These are phyloP conservation scores for Coreoperca whiteheadi DNA, from an alignment of 2,113 vertebrate species.

Conservation along the genomic window DNA sequence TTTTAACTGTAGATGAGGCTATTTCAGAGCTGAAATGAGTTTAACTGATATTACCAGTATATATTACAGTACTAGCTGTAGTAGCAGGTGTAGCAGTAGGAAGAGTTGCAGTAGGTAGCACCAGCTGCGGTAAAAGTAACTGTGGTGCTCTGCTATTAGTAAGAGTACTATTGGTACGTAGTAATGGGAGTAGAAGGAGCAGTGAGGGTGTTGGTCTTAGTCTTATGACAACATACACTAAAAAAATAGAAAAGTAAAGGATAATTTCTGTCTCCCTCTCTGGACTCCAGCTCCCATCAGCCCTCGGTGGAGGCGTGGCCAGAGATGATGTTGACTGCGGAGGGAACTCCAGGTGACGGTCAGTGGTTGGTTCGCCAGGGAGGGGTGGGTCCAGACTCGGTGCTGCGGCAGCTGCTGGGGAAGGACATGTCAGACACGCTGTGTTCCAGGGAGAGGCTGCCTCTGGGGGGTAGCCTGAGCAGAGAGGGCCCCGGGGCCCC, in stretches of 20 bases:
- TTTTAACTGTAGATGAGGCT: neutral
- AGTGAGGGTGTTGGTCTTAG: too few species aligned
- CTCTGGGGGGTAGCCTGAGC: constrained; percentile 66
- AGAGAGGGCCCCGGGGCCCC: constrained; percentile 73
- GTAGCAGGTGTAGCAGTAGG: neutral
- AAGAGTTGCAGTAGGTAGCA: neutral
- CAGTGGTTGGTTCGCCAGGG: constrained; percentile 87
- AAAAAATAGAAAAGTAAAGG: neutral
- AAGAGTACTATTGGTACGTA: too few species aligned
- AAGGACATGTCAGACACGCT: constrained; percentile 90
- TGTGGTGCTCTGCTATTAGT: neutral
- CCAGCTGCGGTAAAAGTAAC: neutral
- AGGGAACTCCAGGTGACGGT: constrained; percentile 76
- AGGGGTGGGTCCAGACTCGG: constrained; percentile 90
- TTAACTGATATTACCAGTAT: neutral
- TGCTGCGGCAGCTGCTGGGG: constrained; percentile 90
- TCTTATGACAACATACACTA: fast-evolving
- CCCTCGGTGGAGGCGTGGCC: constrained; percentile 88
- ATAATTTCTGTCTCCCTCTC: constrained; percentile 42
- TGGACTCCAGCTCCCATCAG: constrained; percentile 87
- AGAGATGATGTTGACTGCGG: constrained; percentile 86
- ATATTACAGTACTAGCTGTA: neutral
- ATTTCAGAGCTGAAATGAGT: neutral
- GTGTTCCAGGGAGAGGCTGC: constrained; percentile 87
- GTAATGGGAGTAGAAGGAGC: neutral